Evolutionary conservation across 2,888 invertebrate species (phyloP).

Genomic region (Callyntrura sp.): DNA sequence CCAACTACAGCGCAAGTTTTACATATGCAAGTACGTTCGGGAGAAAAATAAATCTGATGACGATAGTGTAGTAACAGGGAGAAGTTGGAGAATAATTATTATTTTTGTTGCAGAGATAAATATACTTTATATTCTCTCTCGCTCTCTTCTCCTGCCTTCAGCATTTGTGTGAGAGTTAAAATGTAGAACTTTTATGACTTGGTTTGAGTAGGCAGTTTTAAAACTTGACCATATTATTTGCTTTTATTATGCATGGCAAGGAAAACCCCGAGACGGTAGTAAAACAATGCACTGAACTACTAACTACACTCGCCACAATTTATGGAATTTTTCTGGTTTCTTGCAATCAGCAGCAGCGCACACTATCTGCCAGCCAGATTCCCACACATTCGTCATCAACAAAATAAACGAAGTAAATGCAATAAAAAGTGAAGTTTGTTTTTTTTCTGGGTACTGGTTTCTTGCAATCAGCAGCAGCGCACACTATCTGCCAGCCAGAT

Average conservation of each 20-base stretch:
- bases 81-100: no score
- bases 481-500: constrained; percentile 32
- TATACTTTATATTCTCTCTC: no score
- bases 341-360: constrained; percentile 38
- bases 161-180: not conserved
- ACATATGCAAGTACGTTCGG: no score
- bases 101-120: no score
- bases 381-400: constrained; percentile 58
- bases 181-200: not conserved
- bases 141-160: no score
- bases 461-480: constrained; percentile 47
- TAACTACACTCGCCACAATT: not conserved
- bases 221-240: constrained; percentile 27
- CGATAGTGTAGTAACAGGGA: no score
- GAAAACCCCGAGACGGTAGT: constrained; percentile 63
- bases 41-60: no score
- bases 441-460: constrained; percentile 18
- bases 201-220: not conserved
- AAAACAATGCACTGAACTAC: constrained; percentile 11
- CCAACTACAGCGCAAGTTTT: not conserved
- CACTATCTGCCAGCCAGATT: constrained; percentile 31
- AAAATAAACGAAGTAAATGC: constrained; percentile 1
- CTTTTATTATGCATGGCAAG: constrained; percentile 42
- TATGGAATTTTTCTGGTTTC: constrained; percentile 34
- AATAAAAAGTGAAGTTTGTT: constrained; percentile 13